Evolutionary conservation across 2,113 vertebrate genomes (phyloP).

Genomic region (Epinephelus lanceolatus): DNA sequence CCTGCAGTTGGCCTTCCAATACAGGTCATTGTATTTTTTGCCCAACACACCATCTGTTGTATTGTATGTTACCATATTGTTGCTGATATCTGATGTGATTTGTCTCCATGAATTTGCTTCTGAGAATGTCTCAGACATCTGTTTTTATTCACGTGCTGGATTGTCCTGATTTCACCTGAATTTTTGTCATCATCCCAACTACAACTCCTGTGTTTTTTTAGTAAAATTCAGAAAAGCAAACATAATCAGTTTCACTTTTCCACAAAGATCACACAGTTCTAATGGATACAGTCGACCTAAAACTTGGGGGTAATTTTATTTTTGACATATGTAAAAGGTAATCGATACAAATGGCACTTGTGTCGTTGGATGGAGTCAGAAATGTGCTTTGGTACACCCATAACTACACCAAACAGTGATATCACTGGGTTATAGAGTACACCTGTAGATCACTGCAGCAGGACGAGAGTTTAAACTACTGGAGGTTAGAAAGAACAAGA

Average conservation of each 20-base stretch:
- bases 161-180: background rate
- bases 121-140: background rate
- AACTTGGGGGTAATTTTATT: background rate
- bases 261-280: background rate
- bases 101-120: background rate
- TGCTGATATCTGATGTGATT: slow-evolving; percentile 7
- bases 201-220: slow-evolving; percentile 11
- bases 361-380: background rate
- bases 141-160: slow-evolving; percentile 16
- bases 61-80: background rate
- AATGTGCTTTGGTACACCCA: too few species aligned
- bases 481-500: background rate
- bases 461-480: background rate
- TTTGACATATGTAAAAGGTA: background rate
- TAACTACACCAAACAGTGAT: background rate
- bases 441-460: background rate
- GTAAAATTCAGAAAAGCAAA: slow-evolving; percentile 35
- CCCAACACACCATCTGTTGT: background rate
- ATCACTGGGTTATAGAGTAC: background rate
- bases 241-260: background rate
- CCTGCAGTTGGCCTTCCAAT: background rate
- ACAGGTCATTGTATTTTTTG: slow-evolving; percentile 5
- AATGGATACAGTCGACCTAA: background rate
- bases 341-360: background rate
- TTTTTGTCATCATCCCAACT: background rate